Base-by-base conservation (phyloP, 2,888 invertebrate genomes). In the Cheilosia impressa region DNA sequence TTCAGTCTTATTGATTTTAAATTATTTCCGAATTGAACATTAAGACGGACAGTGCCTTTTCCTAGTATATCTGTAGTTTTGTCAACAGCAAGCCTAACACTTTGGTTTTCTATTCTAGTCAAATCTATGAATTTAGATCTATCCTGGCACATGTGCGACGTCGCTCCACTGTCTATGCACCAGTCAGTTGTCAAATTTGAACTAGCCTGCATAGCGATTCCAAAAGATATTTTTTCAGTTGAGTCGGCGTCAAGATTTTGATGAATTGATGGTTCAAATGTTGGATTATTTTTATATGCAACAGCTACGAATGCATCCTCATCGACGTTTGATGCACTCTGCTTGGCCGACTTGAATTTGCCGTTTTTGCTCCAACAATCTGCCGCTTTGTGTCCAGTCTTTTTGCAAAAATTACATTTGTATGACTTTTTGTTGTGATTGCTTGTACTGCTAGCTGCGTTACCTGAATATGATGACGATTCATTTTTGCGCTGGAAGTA, bases 51-150 rank as follows among this genome's bases (percentile, higher is more conserved):
- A 5, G 77, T 47, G 2, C 81, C 68, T 47, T 79, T 82, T 45
- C 87, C 87, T 7, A 71, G 17, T 5, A 88, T 78, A 50, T 68
- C 60, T 7, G 87, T 81, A 7, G 60, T 68, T 2, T 83, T 63
- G 7, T 87, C 83, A 41, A 73, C 85, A 31, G 85, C 83, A 19
- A 76, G 79, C 45, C 41, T 62, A 13, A 85, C 38, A 13, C 38
- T 55, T 57, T 80, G 68, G 10, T 82, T 38, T 55, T 55, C 9
- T 4, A 55, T 47, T 66, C 38, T 58, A 68, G 41, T 13, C 13
- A 47, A 55, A 63, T 55, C 1, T 19, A n/a, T 9, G 24, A 17
- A 38, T 45, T 62, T 34, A 17, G 10, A 31, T 68, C 38, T 6
- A 65, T 78, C 58, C 62, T 76, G 34, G 34, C 34, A 17, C 38